Evolutionary conservation across 2,797 vertebrate genomes (phyloP), one percentile per base, ranked within the genome.

Genomic region (Chiroxiphia lanceolata): DNA sequence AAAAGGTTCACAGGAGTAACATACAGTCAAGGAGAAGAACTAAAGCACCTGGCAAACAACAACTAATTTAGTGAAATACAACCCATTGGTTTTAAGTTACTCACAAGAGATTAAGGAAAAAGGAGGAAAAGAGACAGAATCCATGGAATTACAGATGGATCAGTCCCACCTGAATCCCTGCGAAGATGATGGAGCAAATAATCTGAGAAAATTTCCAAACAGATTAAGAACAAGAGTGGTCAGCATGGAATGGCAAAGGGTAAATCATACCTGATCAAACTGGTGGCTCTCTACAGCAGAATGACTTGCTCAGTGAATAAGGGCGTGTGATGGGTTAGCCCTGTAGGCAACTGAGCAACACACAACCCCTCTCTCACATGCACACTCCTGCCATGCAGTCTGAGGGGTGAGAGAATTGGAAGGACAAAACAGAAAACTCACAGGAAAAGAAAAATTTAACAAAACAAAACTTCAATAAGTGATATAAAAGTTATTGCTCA

Each of bases 281-380:
- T 42, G 7, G 17, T 18, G 47, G 6, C 13, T 67, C 59, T 20
- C 51, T 75, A 16, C 6, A 38, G 18, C 18, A 87, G 42, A 56
- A 77, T 44, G 14, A 42, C 11, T 70, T 50, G 20, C 14, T 67
- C 20, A 60, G 9, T 50, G 18, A 16, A 29, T 18, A 14, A 33
- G 3, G 9, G 10, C 1, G 0, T 50, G 21, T 11, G 10, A 7
- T 69, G 11, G 3, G 19, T 69, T 68, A 50, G 2, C 1, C 36
- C 4, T 22, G 4, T 7, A 56, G 57, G 14, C 6, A 26, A 5
- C 23, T 56, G 59, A 59, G 6, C n/a, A 54, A 20, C 27, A 79
- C 26, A 56, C 27, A 92, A 10, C 5, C 17, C 6, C 13, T 61
- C 16, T 64, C 36, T 65, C 20, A 54, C 29, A 45, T 1, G 1